A percentile compares a stretch with the other conserved stretches of the same genome.
Evolutionary conservation across 2,113 vertebrate genomes (phyloP).

Genomic region (Silurus meridionalis): DNA sequence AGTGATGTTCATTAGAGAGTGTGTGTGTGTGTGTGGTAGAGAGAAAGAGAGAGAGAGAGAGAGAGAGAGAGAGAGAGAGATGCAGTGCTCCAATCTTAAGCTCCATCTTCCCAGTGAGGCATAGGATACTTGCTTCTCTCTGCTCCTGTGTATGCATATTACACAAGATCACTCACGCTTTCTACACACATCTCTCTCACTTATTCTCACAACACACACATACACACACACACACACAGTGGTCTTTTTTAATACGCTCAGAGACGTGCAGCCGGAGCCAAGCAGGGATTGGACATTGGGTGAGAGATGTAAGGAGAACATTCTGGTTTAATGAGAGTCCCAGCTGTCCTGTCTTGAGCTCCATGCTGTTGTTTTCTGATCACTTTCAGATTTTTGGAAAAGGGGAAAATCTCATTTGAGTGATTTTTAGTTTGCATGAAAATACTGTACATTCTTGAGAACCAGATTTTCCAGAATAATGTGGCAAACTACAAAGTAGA

Average conservation of each 20-base stretch:
- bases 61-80: neutral
- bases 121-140: conserved; percentile 6
- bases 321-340: conserved; percentile 53
- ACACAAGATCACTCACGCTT: conserved; percentile 8
- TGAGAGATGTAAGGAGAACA: conserved; percentile 14
- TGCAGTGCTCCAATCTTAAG: conserved; percentile 17
- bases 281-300: conserved; percentile 37
- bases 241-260: neutral
- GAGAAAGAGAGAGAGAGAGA: neutral
- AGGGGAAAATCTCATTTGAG: neutral
- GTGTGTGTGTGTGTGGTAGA: neutral
- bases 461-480: neutral
- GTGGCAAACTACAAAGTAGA: neutral
- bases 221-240: neutral
- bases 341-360: conserved; percentile 25
- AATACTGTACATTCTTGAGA: neutral
- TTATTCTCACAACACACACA: neutral
- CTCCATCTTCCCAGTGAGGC: conserved; percentile 34
- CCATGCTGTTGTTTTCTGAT: conserved; percentile 32
- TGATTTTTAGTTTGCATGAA: neutral
- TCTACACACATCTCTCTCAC: neutral
- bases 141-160: conserved; percentile 11
- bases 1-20: neutral
- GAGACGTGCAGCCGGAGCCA: conserved; percentile 33
- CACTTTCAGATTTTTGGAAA: neutral